A percentile compares a stretch with the other conserved stretches of the same genome.
Conservation (phyloP, 2,888 invertebrate species). For the Sesia apiformis region DNA sequence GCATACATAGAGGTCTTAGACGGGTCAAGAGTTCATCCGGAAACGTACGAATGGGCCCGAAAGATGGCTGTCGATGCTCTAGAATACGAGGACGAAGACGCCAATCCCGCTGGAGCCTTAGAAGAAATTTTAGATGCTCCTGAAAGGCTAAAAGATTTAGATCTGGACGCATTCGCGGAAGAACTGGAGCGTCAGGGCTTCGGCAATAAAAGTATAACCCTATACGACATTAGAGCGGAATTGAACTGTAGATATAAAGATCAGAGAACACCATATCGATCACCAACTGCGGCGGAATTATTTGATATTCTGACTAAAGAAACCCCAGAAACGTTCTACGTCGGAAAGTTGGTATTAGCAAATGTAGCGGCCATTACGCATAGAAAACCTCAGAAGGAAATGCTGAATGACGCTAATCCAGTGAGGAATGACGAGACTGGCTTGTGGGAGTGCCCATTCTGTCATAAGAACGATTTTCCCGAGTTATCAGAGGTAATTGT, state of each 20-base stretch:
- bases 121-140: conserved; percentile 98
- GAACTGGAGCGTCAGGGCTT: conserved; percentile 94
- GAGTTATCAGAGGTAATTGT: conserved; percentile 86
- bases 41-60: conserved; percentile 99
- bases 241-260: conserved; percentile 95
- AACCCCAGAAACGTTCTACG: conserved; percentile 93
- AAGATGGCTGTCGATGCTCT: conserved; percentile 99
- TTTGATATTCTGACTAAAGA: conserved; percentile 98
- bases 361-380: conserved; percentile 88
- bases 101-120: conserved; percentile 96
- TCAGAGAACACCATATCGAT: conserved; percentile 83
- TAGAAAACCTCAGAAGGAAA: conserved; percentile 92
- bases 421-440: conserved; percentile 95
- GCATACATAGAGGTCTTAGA: conserved; percentile 97
- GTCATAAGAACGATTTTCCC: conserved; percentile 95
- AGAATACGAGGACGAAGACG: conserved; percentile 97
- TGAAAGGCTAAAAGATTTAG: conserved; percentile 94
- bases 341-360: conserved; percentile 89
- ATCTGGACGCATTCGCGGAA: conserved; percentile 98
- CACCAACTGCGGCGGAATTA: conserved; percentile 88
- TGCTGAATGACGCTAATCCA: conserved; percentile 96
- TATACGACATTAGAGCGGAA: conserved; percentile 98
- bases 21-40: conserved; percentile 98
- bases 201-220: conserved; percentile 92
- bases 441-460: conserved; percentile 98